Evolutionary conservation across 23 tunicate genomes (phyloP).

Genomic region (Styela clava): DNA sequence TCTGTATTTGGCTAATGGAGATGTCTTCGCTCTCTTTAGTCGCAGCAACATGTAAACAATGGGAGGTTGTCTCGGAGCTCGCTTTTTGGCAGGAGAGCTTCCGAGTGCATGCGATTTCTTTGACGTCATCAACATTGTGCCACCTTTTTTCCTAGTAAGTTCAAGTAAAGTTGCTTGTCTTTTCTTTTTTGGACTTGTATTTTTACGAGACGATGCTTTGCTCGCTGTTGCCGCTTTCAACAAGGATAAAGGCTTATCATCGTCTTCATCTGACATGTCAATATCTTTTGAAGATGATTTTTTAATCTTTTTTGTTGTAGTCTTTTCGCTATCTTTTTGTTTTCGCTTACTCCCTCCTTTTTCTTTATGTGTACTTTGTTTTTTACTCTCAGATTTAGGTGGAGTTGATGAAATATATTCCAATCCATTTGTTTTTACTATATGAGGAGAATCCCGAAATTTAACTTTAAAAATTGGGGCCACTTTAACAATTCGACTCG

Average conservation of each 20-base stretch:
- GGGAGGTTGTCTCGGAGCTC: constrained; percentile 59
- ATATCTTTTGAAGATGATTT: not conserved
- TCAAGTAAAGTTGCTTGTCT: constrained; percentile 71
- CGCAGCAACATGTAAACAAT: constrained; percentile 46
- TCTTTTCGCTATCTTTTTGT: not conserved
- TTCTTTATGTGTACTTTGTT: too few species aligned
- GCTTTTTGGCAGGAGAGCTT: constrained; percentile 15
- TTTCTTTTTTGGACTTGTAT: constrained; percentile 51
- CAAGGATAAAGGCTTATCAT: not conserved
- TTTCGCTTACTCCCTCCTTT: not conserved
- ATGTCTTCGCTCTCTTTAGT: constrained; percentile 52
- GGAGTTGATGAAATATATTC: too few species aligned
- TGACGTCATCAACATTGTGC: constrained; percentile 37
- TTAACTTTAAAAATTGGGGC: constrained; percentile 20
- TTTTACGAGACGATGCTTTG: constrained; percentile 41
- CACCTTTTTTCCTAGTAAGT: constrained; percentile 58
- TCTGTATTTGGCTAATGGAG: constrained; percentile 56
- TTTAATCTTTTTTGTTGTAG: not conserved
- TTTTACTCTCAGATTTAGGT: too few species aligned
- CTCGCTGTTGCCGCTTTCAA: not conserved
- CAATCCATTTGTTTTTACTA: too few species aligned
- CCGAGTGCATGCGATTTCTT: not conserved
- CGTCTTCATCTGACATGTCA: not conserved
- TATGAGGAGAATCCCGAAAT: too few species aligned
- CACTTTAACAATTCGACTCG: not conserved